Conservation (phyloP, 2,797 vertebrate genomes). For the Acropternis orthonyx region DNA sequence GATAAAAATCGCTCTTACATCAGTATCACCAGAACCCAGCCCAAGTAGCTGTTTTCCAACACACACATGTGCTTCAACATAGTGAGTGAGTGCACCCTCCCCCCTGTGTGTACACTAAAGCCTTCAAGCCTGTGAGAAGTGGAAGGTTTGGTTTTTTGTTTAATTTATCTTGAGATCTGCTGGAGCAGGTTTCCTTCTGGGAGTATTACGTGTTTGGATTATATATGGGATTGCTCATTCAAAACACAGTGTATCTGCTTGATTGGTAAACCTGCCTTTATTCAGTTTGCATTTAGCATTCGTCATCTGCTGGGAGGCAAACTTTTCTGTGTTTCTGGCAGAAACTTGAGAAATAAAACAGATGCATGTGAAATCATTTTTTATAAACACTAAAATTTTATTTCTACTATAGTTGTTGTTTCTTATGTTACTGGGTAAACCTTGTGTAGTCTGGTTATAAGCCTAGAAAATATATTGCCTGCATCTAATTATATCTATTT, state of each 20-base stretch:
- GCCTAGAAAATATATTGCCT: neutral
- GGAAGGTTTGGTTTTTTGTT: neutral
- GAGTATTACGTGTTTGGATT: neutral
- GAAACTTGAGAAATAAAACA: neutral
- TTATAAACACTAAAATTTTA: neutral
- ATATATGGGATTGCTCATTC: neutral
- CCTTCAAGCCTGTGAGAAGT: neutral
- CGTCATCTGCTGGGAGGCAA: neutral
- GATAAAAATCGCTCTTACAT: constrained; percentile 16
- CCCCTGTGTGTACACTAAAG: neutral
- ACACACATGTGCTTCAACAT: neutral
- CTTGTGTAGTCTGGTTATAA: neutral
- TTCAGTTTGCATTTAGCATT: neutral
- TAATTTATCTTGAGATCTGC: neutral
- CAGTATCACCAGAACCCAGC: neutral
- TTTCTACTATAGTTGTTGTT: neutral
- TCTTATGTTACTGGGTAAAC: neutral
- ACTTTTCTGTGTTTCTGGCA: neutral
- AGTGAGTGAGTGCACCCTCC: neutral
- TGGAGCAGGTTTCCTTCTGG: neutral
- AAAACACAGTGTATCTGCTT: neutral
- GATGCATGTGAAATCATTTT: neutral
- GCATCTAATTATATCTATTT: neutral
- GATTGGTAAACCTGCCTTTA: neutral
- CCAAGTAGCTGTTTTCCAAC: neutral